Evolutionary conservation across 1,140 invertebrate species (phyloP).

Genomic region (Drosophila subpulchrella): DNA sequence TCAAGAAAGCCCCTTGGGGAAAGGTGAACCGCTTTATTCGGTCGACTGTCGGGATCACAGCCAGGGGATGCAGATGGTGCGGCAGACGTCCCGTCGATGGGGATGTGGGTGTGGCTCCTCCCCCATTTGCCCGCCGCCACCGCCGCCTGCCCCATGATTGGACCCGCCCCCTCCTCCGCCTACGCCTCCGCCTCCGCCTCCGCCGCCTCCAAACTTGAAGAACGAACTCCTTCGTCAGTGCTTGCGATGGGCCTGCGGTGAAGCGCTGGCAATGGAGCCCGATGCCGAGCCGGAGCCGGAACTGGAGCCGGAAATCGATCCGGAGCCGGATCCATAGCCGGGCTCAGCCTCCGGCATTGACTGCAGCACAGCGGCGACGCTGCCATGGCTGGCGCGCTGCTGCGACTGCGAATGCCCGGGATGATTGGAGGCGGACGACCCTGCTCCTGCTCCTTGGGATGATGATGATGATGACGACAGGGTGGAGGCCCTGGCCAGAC

Average conservation of each 20-base stretch:
- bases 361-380: conserved; percentile 65
- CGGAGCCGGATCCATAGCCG: conserved; percentile 28
- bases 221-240: conserved; percentile 85
- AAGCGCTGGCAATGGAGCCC: conserved; percentile 54
- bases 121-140: conserved; percentile 67
- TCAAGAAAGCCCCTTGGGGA: not conserved
- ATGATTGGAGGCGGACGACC: conserved; percentile 23
- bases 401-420: conserved; percentile 47
- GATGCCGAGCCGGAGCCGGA: conserved; percentile 37
- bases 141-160: conserved; percentile 27
- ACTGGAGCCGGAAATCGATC: conserved; percentile 37
- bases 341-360: conserved; percentile 61
- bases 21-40: conserved; percentile 2
- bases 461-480: conserved; percentile 27
- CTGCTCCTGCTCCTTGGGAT: not conserved
- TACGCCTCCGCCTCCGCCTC: conserved; percentile 12
- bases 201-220: conserved; percentile 66
- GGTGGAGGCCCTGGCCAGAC: conserved; percentile 69
- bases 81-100: conserved; percentile 72
- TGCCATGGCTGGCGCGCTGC: conserved; percentile 75
- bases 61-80: conserved; percentile 82
- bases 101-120: conserved; percentile 70
- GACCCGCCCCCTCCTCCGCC: conserved; percentile 14
- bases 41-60: conserved; percentile 43
- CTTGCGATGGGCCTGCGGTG: conserved; percentile 72